Evolutionary conservation across 1,140 invertebrate species (phyloP), one percentile per base, ranked within the genome.

Genomic region (Diuraphis noxia): DNA sequence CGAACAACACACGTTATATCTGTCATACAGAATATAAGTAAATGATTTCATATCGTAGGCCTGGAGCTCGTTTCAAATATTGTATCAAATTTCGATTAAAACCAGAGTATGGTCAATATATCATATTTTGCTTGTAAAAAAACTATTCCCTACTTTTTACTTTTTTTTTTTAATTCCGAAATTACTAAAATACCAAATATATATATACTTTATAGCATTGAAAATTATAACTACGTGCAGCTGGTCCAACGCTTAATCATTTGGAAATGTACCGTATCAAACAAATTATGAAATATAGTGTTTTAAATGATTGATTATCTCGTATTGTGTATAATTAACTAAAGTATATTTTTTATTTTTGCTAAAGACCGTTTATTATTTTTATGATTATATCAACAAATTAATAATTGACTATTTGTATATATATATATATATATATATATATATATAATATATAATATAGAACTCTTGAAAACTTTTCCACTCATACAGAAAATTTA

Each of bases 321-420:
- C 13, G 30, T 72, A n/a, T n/a, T n/a, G n/a, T n/a, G n/a, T n/a
- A n/a, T 17, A 72, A 72, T 72, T 30, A 72, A 72, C 30, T 72
- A 72, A 72, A 72, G 34, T 72, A 19, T 25, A 17, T 63, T n/a
- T 13, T n/a, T 63, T n/a, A n/a, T 17, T 63, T 17, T n/a, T 30
- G 0, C 0, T 72, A 72, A 72, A 72, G 30, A n/a, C 34, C 6
- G 4, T 72, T 34, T n/a, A 1, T 10, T n/a, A 72, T 72, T 72
- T 72, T 72, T 72, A n/a, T n/a, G 34, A 72, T 72, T 72, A 72
- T 72, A n/a, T 72, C 56, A n/a, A 72, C 56, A n/a, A 72, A 72
- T 72, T 72, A n/a, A 72, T 72, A 72, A n/a, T n/a, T n/a, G n/a
- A 72, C 56, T 17, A n/a, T 72, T 72, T n/a, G 19, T 34, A 72